Base-by-base conservation (phyloP, 2,888 invertebrate species). In the Geophilus truncorum region DNA sequence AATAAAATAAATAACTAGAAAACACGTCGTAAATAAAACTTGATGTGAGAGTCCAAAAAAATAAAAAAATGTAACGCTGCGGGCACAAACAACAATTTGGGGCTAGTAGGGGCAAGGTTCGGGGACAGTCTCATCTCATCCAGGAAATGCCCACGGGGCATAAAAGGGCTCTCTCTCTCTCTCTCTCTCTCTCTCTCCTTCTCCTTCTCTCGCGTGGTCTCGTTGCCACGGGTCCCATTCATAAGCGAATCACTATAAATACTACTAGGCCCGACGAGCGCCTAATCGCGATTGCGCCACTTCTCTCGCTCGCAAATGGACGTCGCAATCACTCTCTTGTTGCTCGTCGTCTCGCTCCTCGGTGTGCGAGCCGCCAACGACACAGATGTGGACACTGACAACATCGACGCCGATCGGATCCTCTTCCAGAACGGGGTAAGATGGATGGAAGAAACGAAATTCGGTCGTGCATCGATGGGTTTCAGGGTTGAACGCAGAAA, bases 81-180 rank as follows among this genome's bases (percentile, higher is more conserved):
- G 32, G 32, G 32, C 32, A 32, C 32, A 32, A 32, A 32, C 32
- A 32, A 32, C 32, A 32, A 32, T 45, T 45, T 18, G 45, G 45
- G 45, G 45, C 18, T 45, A 12, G 70, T 0, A 70, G 70, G 70
- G 28, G 70, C 15, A 28, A 28, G 70, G 15, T 25, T 9, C 0
- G 28, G 28, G 15, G 28, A 12, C 12, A 12, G 25, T 70, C 10
- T 28, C 70, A 70, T 70, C 70, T 28, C 70, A 70, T 70, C 70
- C 70, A 70, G 70, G 70, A 70, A 70, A 70, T 70, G 70, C 15
- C 70, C 70, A 70, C 25, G 28, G 70, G 70, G 70, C 70, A 70
- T 70, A 70, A 70, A 70, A 70, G 70, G 70, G 70, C 70, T 70
- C 70, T 70, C 70, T 25, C 25, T 23, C 57, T 57, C 57, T n/a